phyloP scores from a whole-genome alignment of 2,113 vertebrate genomes.

The Cisticola juncidis region DNA sequence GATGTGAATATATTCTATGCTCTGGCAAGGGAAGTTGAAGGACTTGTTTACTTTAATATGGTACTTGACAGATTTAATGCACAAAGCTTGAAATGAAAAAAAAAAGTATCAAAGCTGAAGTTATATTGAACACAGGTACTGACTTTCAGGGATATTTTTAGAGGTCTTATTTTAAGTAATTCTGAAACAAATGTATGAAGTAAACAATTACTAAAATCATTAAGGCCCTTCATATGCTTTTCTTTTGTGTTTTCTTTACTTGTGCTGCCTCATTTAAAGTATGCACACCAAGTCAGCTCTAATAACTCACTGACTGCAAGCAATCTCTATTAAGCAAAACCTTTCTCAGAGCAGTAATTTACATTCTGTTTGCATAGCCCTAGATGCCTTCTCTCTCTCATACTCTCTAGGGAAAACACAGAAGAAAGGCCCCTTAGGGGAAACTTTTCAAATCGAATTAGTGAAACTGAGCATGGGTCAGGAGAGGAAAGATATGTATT shows the following conservation, averaged over 20 bases:
- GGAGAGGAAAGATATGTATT: not conserved
- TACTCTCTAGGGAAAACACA: not conserved
- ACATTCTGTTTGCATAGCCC: slow-evolving; percentile 25
- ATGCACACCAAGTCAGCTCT: not conserved
- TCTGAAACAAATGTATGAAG: not conserved
- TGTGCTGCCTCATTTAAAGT: not conserved
- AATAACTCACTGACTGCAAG: slow-evolving; percentile 10
- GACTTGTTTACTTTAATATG: not conserved
- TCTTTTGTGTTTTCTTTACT: not conserved
- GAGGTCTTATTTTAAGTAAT: not conserved
- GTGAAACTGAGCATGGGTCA: slow-evolving; percentile 19
- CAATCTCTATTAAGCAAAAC: slow-evolving; percentile 17
- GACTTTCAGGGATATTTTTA: not conserved
- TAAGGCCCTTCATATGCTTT: not conserved
- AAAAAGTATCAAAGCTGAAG: not conserved
- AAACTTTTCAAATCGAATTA: slow-evolving; percentile 33
- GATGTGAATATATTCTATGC: not conserved
- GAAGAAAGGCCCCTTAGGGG: slow-evolving; percentile 34
- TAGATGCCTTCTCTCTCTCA: slow-evolving; percentile 14
- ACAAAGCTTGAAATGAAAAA: not conserved
- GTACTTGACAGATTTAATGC: not conserved
- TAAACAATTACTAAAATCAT: not conserved
- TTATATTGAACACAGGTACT: not conserved
- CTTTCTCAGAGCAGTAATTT: slow-evolving; percentile 31
- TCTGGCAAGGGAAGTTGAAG: not conserved